phyloP scores from a whole-genome alignment of 2,888 invertebrate genomes.

The Drosophila anomelani region DNA sequence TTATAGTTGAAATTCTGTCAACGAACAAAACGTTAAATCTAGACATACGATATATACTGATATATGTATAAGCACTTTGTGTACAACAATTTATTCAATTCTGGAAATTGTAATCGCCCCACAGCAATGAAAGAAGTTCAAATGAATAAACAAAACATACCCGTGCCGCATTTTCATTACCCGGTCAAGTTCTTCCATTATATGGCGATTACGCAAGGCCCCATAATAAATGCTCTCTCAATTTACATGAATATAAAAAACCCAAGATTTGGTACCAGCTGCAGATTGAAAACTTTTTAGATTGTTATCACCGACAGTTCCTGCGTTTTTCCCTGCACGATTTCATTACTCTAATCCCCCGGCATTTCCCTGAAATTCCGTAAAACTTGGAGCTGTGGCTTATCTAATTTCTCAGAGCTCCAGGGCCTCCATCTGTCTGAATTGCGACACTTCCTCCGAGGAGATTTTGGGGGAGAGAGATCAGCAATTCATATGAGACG shows the following conservation, averaged over 20 bases:
- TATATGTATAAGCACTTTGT: background rate
- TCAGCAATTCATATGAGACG: conserved; percentile 36
- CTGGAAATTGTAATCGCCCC: conserved; percentile 13
- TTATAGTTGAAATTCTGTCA: conserved; percentile 23
- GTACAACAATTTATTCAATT: conserved; percentile 6
- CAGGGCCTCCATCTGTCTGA: background rate
- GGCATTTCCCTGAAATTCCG: background rate
- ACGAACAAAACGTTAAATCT: background rate
- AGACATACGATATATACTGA: background rate
- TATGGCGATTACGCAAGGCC: background rate
- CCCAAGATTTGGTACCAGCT: background rate
- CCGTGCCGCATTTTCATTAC: conserved; percentile 15
- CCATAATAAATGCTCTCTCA: background rate
- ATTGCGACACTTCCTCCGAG: conserved; percentile 27
- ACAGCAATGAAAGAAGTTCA: conserved; percentile 15
- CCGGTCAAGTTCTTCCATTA: conserved; percentile 25
- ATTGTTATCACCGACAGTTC: conserved; percentile 3
- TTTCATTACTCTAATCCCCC: background rate
- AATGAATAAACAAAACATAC: conserved; percentile 20
- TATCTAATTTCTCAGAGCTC: conserved; percentile 30
- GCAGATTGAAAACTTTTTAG: conserved; percentile 1
- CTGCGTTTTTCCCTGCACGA: background rate
- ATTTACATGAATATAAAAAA: background rate
- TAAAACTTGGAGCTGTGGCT: conserved; percentile 8
- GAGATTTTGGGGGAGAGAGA: conserved; percentile 10